Percentiles rank a stretch among this genome's conserved stretches.
phyloP scores from a whole-genome alignment of 2,113 vertebrate species.

The Upupa epops region DNA sequence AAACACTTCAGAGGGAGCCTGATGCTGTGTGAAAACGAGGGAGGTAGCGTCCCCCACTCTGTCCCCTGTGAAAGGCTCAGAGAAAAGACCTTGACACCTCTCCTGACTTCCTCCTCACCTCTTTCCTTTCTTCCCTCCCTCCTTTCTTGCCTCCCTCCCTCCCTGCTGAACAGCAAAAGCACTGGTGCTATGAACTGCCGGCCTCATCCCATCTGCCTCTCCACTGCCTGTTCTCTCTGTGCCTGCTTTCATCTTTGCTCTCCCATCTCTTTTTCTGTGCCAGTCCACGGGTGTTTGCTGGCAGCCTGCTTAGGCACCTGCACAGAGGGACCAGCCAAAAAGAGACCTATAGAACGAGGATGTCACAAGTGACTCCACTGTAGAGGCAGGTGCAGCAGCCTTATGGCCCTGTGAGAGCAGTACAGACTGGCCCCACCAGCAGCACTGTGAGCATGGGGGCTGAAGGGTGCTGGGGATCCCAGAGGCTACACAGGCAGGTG shows the following conservation, averaged over 20 bases:
- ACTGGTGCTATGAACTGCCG: not conserved
- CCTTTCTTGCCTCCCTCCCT: not conserved
- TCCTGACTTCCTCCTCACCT: not conserved
- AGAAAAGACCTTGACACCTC: not conserved
- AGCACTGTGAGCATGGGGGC: not conserved
- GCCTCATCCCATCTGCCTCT: not conserved
- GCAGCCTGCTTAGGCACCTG: not conserved
- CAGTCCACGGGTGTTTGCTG: not conserved
- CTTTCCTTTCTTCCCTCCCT: not conserved
- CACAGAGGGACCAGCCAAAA: not conserved
- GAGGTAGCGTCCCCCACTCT: not conserved
- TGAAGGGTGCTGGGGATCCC: not conserved
- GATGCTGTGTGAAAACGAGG: not conserved
- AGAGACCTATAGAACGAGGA: not conserved
- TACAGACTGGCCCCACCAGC: not conserved
- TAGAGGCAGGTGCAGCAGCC: not conserved
- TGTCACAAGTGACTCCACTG: not conserved
- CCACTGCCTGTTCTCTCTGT: not conserved
- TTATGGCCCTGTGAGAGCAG: not conserved
- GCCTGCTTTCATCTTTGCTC: not conserved
- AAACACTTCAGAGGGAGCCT: constrained; percentile 18
- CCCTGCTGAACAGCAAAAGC: fast-evolving
- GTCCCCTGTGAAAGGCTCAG: not conserved
- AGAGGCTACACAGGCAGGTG: not conserved
- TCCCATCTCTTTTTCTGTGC: not conserved